Percentiles rank a stretch among this genome's conserved stretches.
Evolutionary conservation across 2,113 vertebrate species (phyloP).

Genomic region (Gasterosteus aculeatus): DNA sequence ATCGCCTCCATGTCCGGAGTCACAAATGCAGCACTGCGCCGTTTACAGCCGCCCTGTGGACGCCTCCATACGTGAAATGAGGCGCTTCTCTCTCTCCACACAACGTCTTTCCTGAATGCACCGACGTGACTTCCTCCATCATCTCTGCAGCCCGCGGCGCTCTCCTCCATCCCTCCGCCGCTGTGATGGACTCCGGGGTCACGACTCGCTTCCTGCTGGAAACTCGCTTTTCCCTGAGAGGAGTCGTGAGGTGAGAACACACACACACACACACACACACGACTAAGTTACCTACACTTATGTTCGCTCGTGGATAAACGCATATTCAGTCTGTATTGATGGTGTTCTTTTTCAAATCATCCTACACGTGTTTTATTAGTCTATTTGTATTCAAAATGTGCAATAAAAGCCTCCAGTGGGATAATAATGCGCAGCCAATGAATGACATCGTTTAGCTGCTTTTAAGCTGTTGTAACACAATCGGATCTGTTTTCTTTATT

Average conservation of each 20-base stretch:
- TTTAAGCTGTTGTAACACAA: too few relatives aligned
- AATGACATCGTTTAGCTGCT: too few relatives aligned
- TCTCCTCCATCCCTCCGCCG: constrained; percentile 47
- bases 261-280: constrained; percentile 7
- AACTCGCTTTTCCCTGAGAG: constrained; percentile 30
- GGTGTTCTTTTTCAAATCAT: too few relatives aligned
- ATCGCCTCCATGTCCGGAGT: neutral
- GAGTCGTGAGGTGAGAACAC: constrained; percentile 35
- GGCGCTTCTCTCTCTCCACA: too few relatives aligned
- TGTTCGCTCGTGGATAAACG: neutral
- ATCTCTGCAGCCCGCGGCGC: constrained; percentile 50
- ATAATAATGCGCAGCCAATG: too few relatives aligned
- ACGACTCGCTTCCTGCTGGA: constrained; percentile 65
- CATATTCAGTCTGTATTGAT: too few relatives aligned
- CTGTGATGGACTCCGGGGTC: constrained; percentile 58
- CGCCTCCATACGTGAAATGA: neutral
- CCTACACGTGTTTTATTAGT: too few relatives aligned
- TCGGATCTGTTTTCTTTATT: neutral
- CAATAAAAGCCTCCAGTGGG: too few relatives aligned
- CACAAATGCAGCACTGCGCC: neutral
- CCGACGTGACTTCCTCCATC: constrained; percentile 68
- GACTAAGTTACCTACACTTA: neutral
- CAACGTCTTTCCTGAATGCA: constrained; percentile 43
- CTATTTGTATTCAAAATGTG: too few relatives aligned
- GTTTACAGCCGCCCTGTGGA: neutral